Conservation (phyloP, 2,797 vertebrate genomes). For the Ctenosaura bakeri region DNA sequence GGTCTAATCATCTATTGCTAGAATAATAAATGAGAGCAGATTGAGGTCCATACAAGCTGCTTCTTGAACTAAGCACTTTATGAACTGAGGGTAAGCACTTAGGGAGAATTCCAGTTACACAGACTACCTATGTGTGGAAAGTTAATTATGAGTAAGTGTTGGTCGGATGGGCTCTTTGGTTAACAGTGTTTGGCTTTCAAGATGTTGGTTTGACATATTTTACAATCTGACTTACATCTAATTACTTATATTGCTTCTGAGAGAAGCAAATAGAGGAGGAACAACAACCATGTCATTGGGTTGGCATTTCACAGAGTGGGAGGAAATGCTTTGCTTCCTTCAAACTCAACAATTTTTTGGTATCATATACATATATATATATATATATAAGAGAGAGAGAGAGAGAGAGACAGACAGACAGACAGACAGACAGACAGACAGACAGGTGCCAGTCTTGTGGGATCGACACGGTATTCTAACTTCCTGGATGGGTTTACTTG, state of each 20-base stretch:
- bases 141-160: slow-evolving; percentile 40
- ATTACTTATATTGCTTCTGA: slow-evolving; percentile 68
- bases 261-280: slow-evolving; percentile 58
- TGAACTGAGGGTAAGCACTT: slow-evolving; percentile 28
- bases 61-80: slow-evolving; percentile 50
- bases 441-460: background rate
- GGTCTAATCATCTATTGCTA: slow-evolving; percentile 78
- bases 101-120: slow-evolving; percentile 34
- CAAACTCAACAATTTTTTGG: slow-evolving; percentile 46
- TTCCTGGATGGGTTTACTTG: background rate
- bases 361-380: slow-evolving; percentile 14
- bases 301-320: slow-evolving; percentile 61
- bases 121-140: slow-evolving; percentile 4
- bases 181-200: slow-evolving; percentile 55
- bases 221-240: slow-evolving; percentile 54
- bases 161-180: slow-evolving; percentile 17
- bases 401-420: background rate
- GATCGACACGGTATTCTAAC: background rate
- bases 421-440: background rate
- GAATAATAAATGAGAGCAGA: slow-evolving; percentile 74
- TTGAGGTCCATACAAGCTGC: slow-evolving; percentile 49
- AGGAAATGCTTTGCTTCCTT: slow-evolving; percentile 6
- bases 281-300: slow-evolving; percentile 66
- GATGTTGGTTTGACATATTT: slow-evolving; percentile 43
- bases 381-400: too few species aligned